phyloP scores from a whole-genome alignment of 2,113 vertebrate species.

The Ptilorrhoa leucosticta region DNA sequence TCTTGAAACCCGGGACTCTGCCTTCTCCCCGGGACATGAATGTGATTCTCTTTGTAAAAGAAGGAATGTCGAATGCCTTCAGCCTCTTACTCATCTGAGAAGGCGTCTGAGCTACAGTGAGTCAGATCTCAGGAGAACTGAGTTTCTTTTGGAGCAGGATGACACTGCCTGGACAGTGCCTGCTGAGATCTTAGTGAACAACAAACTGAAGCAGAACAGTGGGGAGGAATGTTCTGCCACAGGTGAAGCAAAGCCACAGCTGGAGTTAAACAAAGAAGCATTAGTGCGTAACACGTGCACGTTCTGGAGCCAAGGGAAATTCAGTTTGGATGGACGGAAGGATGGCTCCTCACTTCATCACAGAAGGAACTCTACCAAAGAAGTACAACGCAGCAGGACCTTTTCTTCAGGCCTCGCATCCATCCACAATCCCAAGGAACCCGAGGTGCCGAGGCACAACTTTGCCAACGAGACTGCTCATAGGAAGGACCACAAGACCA shows the following conservation, averaged over 20 bases:
- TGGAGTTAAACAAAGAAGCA: constrained; percentile 53
- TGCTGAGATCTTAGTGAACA: constrained; percentile 52
- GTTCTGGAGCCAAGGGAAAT: constrained; percentile 78
- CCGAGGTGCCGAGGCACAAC: neutral
- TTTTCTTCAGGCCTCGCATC: constrained; percentile 75
- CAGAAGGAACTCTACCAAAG: constrained; percentile 58
- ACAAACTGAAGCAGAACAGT: constrained; percentile 50
- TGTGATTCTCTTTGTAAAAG: constrained; percentile 80
- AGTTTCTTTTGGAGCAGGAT: constrained; percentile 71
- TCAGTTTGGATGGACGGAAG: constrained; percentile 39
- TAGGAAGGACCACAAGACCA: neutral
- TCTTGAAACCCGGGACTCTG: constrained; percentile 50
- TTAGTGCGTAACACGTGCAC: constrained; percentile 59
- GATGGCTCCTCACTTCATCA: constrained; percentile 39
- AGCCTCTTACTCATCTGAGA: constrained; percentile 67
- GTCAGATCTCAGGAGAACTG: constrained; percentile 79
- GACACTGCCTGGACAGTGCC: constrained; percentile 73
- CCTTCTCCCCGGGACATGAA: constrained; percentile 70
- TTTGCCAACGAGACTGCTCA: neutral
- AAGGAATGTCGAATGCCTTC: constrained; percentile 67
- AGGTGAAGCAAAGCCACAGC: neutral
- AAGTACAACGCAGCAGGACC: constrained; percentile 76
- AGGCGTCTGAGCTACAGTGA: constrained; percentile 90
- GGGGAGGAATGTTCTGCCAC: constrained; percentile 8
- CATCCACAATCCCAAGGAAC: constrained; percentile 25